Evolutionary conservation across 2,888 invertebrate species (phyloP), one percentile per base, ranked within the genome.

Genomic region (Ophraella communa): DNA sequence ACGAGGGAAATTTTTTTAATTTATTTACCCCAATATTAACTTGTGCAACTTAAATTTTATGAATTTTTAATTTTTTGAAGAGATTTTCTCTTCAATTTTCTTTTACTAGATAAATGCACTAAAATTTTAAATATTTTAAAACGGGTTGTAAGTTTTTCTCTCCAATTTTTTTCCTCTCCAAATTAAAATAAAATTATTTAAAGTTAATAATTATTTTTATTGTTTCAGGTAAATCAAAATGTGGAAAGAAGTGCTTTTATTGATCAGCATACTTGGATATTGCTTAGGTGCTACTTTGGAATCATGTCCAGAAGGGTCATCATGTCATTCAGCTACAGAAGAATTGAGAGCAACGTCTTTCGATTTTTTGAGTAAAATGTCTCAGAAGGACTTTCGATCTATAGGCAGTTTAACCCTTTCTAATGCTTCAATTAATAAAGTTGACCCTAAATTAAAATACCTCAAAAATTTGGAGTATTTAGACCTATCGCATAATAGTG

Each of bases 321-420:
- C 83, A 53, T 87, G 89, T 76, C 86, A 86, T 42, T 49, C 88
- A 18, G 87, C 89, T n/a, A 90, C 91, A 78, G 84, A 87, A 53
- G 88, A 90, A 70, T 88, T 91, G 33, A 85, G 91, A 66, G 85
- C 87, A 27, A 86, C 87, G 66, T 89, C 87, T 58, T 91, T 94
- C 75, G 89, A 90, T 69, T 92, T 93, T 49, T 88, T 93, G 8
- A 90, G 93, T 82, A 94, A 87, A 69, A 60, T 76, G 14, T 66
- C 73, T 14, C 71, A 76, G 24, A 80, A 80, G 67, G 77, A 80
- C 63, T 72, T 75, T 51, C 70, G 73, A 23, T 69, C 66, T 8
- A 74, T 82, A 45, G 73, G 67, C 30, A 73, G 71, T n/a, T 67
- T 82, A 21, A 75, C 73, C 21, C 66, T 82, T 53, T 73, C 72